Evolutionary conservation across 2,113 vertebrate genomes (phyloP), one percentile per base, ranked within the genome.

Genomic region (Pachypanchax playfairii): DNA sequence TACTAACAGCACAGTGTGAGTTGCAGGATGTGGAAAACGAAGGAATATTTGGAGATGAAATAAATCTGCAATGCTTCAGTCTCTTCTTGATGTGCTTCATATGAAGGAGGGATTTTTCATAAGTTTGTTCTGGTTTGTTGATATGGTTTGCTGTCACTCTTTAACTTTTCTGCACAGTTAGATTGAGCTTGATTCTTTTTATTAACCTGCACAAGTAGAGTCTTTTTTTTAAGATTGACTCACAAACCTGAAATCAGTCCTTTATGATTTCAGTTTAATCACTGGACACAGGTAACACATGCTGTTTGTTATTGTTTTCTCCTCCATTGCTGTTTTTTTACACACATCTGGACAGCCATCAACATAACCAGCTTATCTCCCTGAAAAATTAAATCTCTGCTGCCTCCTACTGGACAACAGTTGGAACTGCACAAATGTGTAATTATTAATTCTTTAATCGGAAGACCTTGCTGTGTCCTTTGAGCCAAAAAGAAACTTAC

Each of bases 341-440:
- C 5, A 36, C 28, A 25, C 18, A 38, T 10, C 26, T 33, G 28
- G 48, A 12, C 57, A 33, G 7, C 14, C 54, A 25, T 6, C 20
- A 31, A 36, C 22, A 36, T 9, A 56, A 6, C 50, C 4, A 41
- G n/a, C 4, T 53, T 2, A 4, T 26, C 13, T 6, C 29, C 33
- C 18, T 22, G 33, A 38, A 59, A 54, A 58, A 55, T 25, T n/a
- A 25, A 63, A 36, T 36, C 81, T 42, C 28, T 77, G 63, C 79
- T 85, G 82, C 89, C 87, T 36, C 85, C 73, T 43, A 59, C 77
- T 87, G 90, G 84, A 20, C 51, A 6, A 42, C 8, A 1, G 2
- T 1, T 6, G 26, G 22, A 75, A 75, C 65, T 73, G n/a, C 85
- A 77, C 1, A 18, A 1, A 2, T 12, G 18, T 18, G 1, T 20